phyloP scores from a whole-genome alignment of 1,140 invertebrate species.

The Caerostris darwini region DNA sequence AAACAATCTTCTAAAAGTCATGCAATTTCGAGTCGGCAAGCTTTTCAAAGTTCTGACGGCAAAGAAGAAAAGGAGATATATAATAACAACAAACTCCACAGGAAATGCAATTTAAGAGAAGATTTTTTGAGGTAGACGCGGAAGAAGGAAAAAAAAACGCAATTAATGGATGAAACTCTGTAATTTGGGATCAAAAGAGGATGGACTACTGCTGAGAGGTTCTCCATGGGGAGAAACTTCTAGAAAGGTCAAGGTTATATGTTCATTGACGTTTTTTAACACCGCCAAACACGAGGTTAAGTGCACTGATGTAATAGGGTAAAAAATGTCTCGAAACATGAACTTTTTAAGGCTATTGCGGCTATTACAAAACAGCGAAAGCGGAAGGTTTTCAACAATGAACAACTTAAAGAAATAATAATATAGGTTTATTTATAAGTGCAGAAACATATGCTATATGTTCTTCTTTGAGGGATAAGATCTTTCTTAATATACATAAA shows the following conservation, averaged over 20 bases:
- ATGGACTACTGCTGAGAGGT: not conserved
- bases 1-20: not conserved
- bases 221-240: not conserved
- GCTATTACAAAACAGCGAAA: not conserved
- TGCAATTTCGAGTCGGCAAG: too few relatives aligned
- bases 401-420: not conserved
- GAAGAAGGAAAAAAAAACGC: conserved; percentile 1
- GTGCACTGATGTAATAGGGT: not conserved
- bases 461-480: too few relatives aligned
- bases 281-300: not conserved
- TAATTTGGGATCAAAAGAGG: conserved; percentile 4
- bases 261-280: not conserved
- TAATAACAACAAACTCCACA: not conserved
- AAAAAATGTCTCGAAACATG: not conserved
- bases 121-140: not conserved
- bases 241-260: conserved; percentile 12
- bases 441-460: too few relatives aligned
- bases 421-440: too few relatives aligned
- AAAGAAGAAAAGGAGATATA: too few relatives aligned
- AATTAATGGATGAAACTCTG: not conserved
- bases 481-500: too few relatives aligned
- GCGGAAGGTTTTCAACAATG: not conserved
- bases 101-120: not conserved
- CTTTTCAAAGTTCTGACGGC: too few relatives aligned
- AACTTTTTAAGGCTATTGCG: not conserved